These are phyloP conservation scores for Regulus satrapa DNA, from an alignment of 2,113 vertebrate genomes.

Conservation along the genomic window DNA sequence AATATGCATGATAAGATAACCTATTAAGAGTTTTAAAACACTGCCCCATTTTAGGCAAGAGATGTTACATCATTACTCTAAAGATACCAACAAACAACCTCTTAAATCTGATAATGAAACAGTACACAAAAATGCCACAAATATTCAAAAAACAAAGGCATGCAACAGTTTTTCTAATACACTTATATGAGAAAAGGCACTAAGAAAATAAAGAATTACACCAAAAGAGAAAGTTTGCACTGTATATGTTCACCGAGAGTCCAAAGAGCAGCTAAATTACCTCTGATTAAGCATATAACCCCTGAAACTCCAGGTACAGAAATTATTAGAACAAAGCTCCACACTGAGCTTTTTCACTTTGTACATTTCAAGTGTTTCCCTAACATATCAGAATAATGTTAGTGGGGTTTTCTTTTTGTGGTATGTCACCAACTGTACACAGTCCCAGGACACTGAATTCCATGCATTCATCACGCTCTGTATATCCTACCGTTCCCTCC, in stretches of 20 bases:
- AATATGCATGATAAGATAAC: not conserved
- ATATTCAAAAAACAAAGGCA: not conserved
- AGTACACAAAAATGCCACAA: not conserved
- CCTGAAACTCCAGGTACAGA: not conserved
- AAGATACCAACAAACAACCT: not conserved
- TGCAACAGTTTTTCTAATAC: not conserved
- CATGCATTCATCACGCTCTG: not conserved
- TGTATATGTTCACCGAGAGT: not conserved
- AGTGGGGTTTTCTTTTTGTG: no score
- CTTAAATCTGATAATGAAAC: not conserved
- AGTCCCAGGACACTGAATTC: not conserved
- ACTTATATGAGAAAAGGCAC: not conserved
- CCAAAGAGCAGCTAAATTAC: not conserved
- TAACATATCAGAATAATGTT: not conserved
- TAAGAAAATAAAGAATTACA: not conserved
- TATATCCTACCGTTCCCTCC: not conserved
- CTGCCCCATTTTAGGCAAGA: not conserved
- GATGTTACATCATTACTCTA: not conserved
- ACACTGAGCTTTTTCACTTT: not conserved
- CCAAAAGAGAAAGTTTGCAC: not conserved
- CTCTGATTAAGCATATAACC: rapidly evolving
- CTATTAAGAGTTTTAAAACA: not conserved
- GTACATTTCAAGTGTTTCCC: not conserved
- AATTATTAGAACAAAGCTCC: not conserved
- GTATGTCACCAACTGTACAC: not conserved